Base-by-base conservation (phyloP, 2,113 vertebrate species). In the Leucosticte australis region DNA sequence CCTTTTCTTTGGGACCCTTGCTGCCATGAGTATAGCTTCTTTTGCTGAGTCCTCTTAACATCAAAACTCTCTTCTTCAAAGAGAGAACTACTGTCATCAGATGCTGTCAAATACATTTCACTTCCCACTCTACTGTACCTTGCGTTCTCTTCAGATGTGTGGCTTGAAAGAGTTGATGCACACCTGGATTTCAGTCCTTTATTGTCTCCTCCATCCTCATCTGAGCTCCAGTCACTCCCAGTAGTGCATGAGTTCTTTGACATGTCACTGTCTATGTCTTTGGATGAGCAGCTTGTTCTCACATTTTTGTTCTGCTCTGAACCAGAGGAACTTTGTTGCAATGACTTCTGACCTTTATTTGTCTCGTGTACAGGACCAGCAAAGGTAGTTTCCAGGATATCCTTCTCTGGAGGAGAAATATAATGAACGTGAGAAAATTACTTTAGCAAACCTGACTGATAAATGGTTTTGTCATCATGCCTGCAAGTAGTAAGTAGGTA, bases 21-120 rank as follows among this genome's bases (percentile, higher is more conserved):
- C 75, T 98, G 98, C 98, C 98, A 98, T 14, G 97, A 97, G 79
- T 98, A 98, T 2, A 98, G 87, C 69, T 96, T 97, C 91, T 95
- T 98, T 28, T 92, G 97, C 62, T 98, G 98, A 0, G 91, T 89
- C 26, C 92, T 98, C 95, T 98, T 98, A 96, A 98, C 26, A 62
- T 95, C 96, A 53, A 97, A 97, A 80, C 85, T 98, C 91, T 99
- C 99, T 52, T 99, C 99, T 53, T 99, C 99, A 64, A 99, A 99
- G 15, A 99, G 82, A 46, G 99, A 99, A 95, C 99, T 99, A 95
- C 98, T 99, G 97, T 99, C 99, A 28, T 99, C 99, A 3, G 99
- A 99, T 12, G 99, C 98, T 4, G 99, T 99, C 94, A 99, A 96
- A 94, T 99, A 99, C 50, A 98, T 98, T 87, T 99, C 99, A 23